phyloP scores from a whole-genome alignment of 2,113 vertebrate genomes.

The Archocentrus centrarchus region DNA sequence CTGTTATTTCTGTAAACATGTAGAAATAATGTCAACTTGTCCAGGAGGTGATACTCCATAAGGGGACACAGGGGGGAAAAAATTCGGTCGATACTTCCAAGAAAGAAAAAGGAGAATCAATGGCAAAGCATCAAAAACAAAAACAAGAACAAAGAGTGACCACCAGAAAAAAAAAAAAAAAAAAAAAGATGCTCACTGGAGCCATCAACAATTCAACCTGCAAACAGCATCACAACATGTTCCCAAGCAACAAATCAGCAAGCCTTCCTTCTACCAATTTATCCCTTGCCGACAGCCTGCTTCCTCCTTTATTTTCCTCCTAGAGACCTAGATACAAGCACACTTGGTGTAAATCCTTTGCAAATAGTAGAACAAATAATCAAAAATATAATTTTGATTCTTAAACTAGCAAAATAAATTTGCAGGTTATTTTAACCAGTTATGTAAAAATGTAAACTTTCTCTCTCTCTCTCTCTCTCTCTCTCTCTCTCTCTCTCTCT shows the following conservation, averaged over 20 bases:
- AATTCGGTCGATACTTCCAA: neutral
- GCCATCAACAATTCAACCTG: constrained; percentile 28
- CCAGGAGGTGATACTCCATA: neutral
- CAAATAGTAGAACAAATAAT: neutral
- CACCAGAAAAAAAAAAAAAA: neutral
- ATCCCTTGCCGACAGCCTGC: constrained; percentile 39
- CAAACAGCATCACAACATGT: constrained; percentile 31
- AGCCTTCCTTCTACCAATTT: constrained; percentile 44
- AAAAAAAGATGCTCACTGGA: constrained; percentile 7
- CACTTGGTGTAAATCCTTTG: neutral
- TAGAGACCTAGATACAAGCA: constrained; percentile 14
- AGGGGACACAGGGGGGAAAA: too few relatives aligned
- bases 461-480: too few relatives aligned
- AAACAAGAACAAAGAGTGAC: neutral
- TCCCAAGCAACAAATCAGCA: constrained; percentile 58
- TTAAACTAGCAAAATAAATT: neutral
- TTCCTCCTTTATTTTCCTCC: constrained; percentile 22
- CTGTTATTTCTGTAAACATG: constrained; percentile 24
- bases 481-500: too few relatives aligned
- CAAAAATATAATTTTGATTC: neutral
- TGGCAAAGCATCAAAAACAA: neutral
- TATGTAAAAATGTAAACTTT: neutral
- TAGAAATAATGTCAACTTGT: constrained; percentile 20
- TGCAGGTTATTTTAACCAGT: neutral
- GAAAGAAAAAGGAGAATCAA: constrained; percentile 1